Base-by-base conservation (phyloP, 2,888 invertebrate species). In the Meganola albula region DNA sequence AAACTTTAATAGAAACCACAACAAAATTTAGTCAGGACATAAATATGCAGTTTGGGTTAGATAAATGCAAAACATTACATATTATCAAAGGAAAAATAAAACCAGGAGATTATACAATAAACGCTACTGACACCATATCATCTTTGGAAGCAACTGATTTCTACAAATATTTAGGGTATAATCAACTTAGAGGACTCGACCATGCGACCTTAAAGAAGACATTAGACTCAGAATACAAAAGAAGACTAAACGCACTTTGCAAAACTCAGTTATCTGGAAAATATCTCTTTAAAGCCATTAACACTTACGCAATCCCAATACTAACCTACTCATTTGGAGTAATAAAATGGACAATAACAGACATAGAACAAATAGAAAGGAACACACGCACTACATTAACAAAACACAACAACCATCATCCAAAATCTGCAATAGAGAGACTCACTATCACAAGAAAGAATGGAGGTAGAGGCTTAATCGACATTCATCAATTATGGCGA, bases 241-340 rank as follows among this genome's bases (percentile, higher is more conserved):
- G 6, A 4, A 4, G 16, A 4, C 6, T 16, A 16, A 4, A 16
- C 6, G 4, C 10, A 4, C 23, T 31, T 9, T 10, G 13, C 1
- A 24, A 24, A 24, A 14, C 24, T 6, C 14, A 25, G 10, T 5
- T 20, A 7, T 5, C 16, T 25, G n/a, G 10, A 3, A 20, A 10
- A 20, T 24, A 31, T 12, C 24, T 8, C 5, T 7, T 31, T 1
- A 25, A 20, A 12, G n/a, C 31, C 2, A 11, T 23, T 3, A 31
- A 25, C n/a, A 20, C 31, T 8, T 31, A 24, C 10, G 11, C 30
- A 3, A 14, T 23, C 12, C 11, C 9, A 3, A 4, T 23, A 8
- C 6, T 29, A 3, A 29, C 14, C 2, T 23, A 30, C n/a, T 30
- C 11, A 2, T 23, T 23, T 6, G 24, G 24, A 12, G 12, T 24